Evolutionary conservation across 2,797 vertebrate species (phyloP).

Genomic region (Manis pentadactyla): DNA sequence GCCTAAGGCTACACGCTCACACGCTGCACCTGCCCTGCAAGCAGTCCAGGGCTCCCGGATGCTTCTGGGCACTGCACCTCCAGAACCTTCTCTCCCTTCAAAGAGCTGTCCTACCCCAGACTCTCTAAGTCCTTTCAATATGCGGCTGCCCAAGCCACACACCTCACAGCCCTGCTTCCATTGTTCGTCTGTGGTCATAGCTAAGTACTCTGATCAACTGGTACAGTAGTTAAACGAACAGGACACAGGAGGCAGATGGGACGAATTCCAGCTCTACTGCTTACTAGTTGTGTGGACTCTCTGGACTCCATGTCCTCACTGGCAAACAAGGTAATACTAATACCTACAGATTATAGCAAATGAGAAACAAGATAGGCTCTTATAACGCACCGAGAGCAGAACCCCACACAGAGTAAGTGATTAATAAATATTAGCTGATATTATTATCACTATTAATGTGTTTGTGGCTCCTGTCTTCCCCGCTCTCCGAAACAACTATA

Average conservation of each 20-base stretch:
- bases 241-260: background rate
- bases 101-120: background rate
- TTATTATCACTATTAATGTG: fast-evolving
- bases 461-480: background rate
- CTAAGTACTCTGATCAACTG: background rate
- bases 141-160: background rate
- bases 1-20: no score
- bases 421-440: fast-evolving
- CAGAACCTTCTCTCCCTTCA: background rate
- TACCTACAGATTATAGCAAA: background rate
- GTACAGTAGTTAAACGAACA: background rate
- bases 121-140: background rate
- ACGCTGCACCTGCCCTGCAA: background rate
- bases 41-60: background rate
- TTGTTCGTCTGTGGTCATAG: background rate
- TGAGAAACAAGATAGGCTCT: background rate
- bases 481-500: background rate
- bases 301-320: background rate
- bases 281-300: no score
- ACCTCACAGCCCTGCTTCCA: background rate
- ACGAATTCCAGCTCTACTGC: background rate
- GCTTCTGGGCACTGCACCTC: background rate
- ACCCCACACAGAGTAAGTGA: no score
- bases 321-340: fast-evolving
- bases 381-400: fast-evolving